Base-by-base conservation (phyloP, 1,140 invertebrate genomes). In the Lepidostoma basale region DNA sequence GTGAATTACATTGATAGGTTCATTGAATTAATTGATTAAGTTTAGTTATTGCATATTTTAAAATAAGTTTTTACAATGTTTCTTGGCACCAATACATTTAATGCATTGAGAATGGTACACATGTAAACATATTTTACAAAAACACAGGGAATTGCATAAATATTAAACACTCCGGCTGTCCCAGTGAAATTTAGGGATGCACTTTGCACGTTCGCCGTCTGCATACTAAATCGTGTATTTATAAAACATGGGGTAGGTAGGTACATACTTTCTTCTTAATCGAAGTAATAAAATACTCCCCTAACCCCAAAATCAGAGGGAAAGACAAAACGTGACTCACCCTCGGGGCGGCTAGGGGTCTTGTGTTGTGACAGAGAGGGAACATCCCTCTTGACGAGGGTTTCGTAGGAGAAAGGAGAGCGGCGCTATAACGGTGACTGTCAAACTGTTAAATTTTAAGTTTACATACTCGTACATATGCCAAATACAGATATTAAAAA, bases 311-410 rank as follows among this genome's bases (percentile, higher is more conserved):
- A 62, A 62, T 18, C 22, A 23, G 52, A 59, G 60, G 49, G 49
- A 42, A 69, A 69, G 62, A 69, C 67, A 63, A 69, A 62, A 69
- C 59, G 63, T 69, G 67, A 69, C 44, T 69, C 67, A 69, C 49
- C 40, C 40, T 26, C 33, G 10, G 12, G 23, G 1, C n/a, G 12
- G 40, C 10, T 30, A 20, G 18, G 47, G 62, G 62, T 28, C 10
- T 18, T 2, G 45, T 28, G 36, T 44, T 30, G 33, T 58, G 40
- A 67, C 33, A 42, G 52, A 33, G 45, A 64, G 40, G 47, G 30
- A 25, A 16, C 62, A 42, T 47, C 44, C 26, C 47, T 52, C 47
- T 16, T 14, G 3, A 2, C n/a, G 14, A 26, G 39, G 45, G 45
- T 36, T 25, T n/a, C 25, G 62, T 39, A 16, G 22, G 20, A 64